phyloP scores from a whole-genome alignment of 1,140 invertebrate species.

The Anadara kagoshimensis region DNA sequence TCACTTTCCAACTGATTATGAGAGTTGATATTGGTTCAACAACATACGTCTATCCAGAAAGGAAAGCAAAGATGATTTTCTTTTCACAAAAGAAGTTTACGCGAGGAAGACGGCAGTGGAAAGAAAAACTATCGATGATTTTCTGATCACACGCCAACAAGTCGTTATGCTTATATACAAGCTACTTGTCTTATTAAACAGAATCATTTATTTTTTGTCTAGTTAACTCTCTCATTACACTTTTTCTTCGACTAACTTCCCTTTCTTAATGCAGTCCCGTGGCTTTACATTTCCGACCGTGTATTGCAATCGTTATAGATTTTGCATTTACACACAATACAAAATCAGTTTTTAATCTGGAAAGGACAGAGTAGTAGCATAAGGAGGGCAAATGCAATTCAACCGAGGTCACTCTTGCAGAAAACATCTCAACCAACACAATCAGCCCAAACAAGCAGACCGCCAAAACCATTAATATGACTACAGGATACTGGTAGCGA shows the following conservation, averaged over 20 bases:
- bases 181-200: slow-evolving; percentile 33
- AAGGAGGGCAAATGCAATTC: slow-evolving; percentile 27
- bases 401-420: slow-evolving; percentile 29
- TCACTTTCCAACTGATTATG: too few relatives aligned
- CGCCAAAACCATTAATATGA: slow-evolving; percentile 40
- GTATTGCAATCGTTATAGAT: slow-evolving; percentile 47
- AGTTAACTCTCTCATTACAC: slow-evolving; percentile 30
- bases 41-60: too few relatives aligned
- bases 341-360: slow-evolving; percentile 35
- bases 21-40: too few relatives aligned
- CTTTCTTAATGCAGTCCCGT: slow-evolving; percentile 42
- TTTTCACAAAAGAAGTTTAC: too few relatives aligned
- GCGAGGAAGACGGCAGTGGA: too few relatives aligned
- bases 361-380: slow-evolving; percentile 37
- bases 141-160: slow-evolving; percentile 39
- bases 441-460: slow-evolving; percentile 34
- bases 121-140: slow-evolving; percentile 22
- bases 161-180: slow-evolving; percentile 38
- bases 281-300: slow-evolving; percentile 47
- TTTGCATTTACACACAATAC: slow-evolving; percentile 48
- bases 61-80: too few relatives aligned
- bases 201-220: slow-evolving; percentile 36
- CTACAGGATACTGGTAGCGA: slow-evolving; percentile 20
- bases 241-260: slow-evolving; percentile 38
- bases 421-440: slow-evolving; percentile 40